Conservation (phyloP, 2,797 vertebrate genomes). For the Tarsius wallacei region DNA sequence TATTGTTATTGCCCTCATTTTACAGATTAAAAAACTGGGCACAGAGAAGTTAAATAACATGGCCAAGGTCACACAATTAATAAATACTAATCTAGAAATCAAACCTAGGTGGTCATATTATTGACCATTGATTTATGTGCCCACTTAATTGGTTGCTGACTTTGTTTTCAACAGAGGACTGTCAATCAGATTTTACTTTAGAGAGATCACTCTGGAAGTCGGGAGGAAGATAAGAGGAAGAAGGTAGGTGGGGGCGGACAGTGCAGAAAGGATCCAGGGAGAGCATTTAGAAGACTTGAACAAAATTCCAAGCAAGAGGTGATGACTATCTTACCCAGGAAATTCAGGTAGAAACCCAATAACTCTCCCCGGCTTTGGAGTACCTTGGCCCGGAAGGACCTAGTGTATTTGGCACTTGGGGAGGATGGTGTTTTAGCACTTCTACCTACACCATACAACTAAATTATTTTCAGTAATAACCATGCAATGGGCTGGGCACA, state of each 20-base stretch:
- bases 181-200: neutral
- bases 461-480: neutral
- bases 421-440: neutral
- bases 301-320: neutral
- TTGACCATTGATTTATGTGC: neutral
- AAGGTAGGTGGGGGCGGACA: neutral
- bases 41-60: neutral
- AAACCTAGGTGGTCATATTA: neutral
- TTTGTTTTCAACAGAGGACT: neutral
- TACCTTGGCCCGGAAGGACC: neutral
- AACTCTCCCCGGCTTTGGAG: neutral
- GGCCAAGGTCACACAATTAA: neutral
- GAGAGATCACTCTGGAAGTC: neutral
- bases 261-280: neutral
- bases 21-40: neutral
- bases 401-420: neutral
- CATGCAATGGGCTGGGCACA: neutral
- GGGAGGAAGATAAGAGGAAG: rapidly evolving
- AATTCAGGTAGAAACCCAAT: neutral
- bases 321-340: neutral
- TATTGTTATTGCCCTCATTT: neutral
- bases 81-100: neutral
- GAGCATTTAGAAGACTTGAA: neutral
- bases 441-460: neutral
- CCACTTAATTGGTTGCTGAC: neutral